Evolutionary conservation across 1,140 invertebrate genomes (phyloP), one percentile per base, ranked within the genome.

Genomic region (Pissodes strobi): DNA sequence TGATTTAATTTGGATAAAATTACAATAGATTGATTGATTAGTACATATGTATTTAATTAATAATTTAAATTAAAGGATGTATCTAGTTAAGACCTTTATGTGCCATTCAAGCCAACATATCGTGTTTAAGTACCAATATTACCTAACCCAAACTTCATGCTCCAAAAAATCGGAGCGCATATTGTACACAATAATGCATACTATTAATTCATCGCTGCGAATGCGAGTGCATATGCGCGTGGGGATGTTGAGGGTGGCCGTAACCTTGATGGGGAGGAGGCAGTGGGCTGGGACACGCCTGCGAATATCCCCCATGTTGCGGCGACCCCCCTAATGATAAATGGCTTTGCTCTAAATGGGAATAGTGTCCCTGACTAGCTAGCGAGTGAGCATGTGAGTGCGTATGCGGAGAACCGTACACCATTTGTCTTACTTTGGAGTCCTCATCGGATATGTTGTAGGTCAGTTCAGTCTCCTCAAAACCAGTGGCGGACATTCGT

Each of bases 381-480:
- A 79, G 81, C 79, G 74, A 78, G 68, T 79, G 77, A 38, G 75
- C 81, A 79, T 82, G 82, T 77, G 80, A 82, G 78, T 79, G 82
- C 80, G 82, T 84, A 82, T 83, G 82, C 73, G 86, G 84, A 74
- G 88, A 87, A 74, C 88, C 87, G 82, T 93, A 93, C 82, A 92
- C 91, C 86, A 92, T 85, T 88, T 93, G 91, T 83, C 92, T 93
- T 92, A 95, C 92, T 93, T 95, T 95, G 84, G 92, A 90, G 81
- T 94, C 91, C 81, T 95, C 92, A 82, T 94, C 92, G 79, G 88
- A 89, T 79, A 97, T 93, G 83, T 94, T 94, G 86, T 97, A 98
- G 61, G 93, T 96, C 66, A 98, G 87, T 84, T 98, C 96, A 43
- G 95, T 97, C 81, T 98, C 96, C 84, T 98, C 95, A 85, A 96